phyloP scores from a whole-genome alignment of 1,140 invertebrate genomes.

The Helicoverpa armigera region DNA sequence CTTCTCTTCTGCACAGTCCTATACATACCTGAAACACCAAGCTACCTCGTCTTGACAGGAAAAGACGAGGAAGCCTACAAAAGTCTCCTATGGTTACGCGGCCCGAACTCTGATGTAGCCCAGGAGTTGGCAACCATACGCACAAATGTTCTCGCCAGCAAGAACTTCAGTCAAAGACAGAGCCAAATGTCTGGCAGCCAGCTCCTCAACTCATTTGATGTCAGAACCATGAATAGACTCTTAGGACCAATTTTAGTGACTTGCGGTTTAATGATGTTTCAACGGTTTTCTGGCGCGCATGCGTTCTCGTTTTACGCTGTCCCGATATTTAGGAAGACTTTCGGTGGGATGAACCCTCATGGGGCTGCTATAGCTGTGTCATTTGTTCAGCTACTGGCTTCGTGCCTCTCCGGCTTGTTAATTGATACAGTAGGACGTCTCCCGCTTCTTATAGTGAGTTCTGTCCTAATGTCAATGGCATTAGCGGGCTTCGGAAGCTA shows the following conservation, averaged over 20 bases:
- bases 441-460: conserved; percentile 92
- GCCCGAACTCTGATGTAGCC: conserved; percentile 91
- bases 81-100: conserved; percentile 92
- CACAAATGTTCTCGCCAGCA: conserved; percentile 88
- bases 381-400: conserved; percentile 93
- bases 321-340: conserved; percentile 93
- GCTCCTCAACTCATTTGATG: conserved; percentile 76
- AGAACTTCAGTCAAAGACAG: conserved; percentile 84
- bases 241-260: conserved; percentile 92
- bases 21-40: conserved; percentile 91
- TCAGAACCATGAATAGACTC: conserved; percentile 81
- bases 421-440: conserved; percentile 94
- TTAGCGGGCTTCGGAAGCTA: conserved; percentile 94
- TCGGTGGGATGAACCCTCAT: conserved; percentile 94
- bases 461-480: conserved; percentile 94
- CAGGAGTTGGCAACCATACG: conserved; percentile 90
- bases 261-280: conserved; percentile 95
- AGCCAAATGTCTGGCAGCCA: conserved; percentile 81
- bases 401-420: conserved; percentile 92
- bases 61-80: conserved; percentile 90
- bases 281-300: conserved; percentile 94
- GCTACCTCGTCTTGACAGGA: conserved; percentile 88
- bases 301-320: conserved; percentile 95
- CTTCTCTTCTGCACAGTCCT: conserved; percentile 87
- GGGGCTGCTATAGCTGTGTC: conserved; percentile 94